Evolutionary conservation across 2,888 invertebrate species (phyloP).

Genomic region (Amblyteles armatorius): DNA sequence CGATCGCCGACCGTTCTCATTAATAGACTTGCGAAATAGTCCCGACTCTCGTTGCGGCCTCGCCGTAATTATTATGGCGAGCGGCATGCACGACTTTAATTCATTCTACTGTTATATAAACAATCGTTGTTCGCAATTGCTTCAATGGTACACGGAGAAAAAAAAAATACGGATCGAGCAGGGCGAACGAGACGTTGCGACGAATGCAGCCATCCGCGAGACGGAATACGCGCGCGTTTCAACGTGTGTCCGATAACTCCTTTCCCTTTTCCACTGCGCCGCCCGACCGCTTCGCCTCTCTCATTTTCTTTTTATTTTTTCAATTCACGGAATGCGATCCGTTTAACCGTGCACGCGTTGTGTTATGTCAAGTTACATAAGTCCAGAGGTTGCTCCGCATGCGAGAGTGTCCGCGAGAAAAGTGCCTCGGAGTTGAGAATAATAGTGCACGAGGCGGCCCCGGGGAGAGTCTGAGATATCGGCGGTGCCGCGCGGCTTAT

Average conservation of each 20-base stretch:
- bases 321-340: conserved; percentile 36
- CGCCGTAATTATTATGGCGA: conserved; percentile 25
- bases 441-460: conserved; percentile 30
- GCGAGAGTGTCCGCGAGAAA: conserved; percentile 23
- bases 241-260: conserved; percentile 39
- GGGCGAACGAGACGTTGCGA: background rate
- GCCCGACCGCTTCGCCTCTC: conserved; percentile 20
- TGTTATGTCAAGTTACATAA: conserved; percentile 52
- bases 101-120: conserved; percentile 6
- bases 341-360: conserved; percentile 32
- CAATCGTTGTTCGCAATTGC: conserved; percentile 40
- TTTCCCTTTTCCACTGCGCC: conserved; percentile 50
- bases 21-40: conserved; percentile 32
- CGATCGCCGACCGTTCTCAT: conserved; percentile 37
- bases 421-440: conserved; percentile 50
- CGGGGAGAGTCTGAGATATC: background rate
- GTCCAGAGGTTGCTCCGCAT: conserved; percentile 25
- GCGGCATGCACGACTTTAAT: conserved; percentile 24
- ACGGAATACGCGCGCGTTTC: background rate
- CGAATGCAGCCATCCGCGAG: background rate
- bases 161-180: conserved; percentile 12
- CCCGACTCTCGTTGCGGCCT: conserved; percentile 34
- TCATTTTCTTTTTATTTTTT: background rate
- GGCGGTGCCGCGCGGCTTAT: conserved; percentile 45
- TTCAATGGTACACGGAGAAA: conserved; percentile 9